Conservation (phyloP, 2,113 vertebrate species). For the Microcebus lehilahytsara region DNA sequence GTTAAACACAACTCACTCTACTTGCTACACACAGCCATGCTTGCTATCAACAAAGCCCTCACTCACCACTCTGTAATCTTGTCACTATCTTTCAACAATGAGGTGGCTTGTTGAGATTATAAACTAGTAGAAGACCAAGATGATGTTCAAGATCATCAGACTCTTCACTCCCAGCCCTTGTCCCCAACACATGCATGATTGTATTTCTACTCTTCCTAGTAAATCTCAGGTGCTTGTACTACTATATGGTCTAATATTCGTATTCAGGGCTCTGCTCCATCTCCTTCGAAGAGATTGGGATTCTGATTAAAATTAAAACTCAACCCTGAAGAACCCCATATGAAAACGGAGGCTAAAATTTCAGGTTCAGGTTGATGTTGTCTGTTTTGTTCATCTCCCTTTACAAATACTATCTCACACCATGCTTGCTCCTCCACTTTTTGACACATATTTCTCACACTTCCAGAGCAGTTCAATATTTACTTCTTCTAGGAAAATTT, state of each 20-base stretch:
- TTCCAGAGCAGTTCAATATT: not conserved
- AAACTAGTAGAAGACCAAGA: not conserved
- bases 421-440: not conserved
- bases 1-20: not conserved
- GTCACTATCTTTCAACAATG: not conserved
- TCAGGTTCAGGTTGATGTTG: not conserved
- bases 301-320: not conserved
- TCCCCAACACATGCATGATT: not conserved
- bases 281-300: not conserved
- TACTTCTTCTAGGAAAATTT: not conserved
- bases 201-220: not conserved
- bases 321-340: not conserved
- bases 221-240: not conserved
- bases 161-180: fast-evolving
- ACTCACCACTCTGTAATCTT: not conserved
- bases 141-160: not conserved
- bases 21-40: not conserved
- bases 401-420: not conserved
- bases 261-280: not conserved
- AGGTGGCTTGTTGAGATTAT: not conserved
- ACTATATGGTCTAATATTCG: not conserved
- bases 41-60: not conserved
- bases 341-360: not conserved
- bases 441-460: not conserved
- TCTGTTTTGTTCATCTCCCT: not conserved